These are phyloP conservation scores for Doryteuthis pealeii DNA, from an alignment of 1,140 invertebrate species.

Conservation along the genomic window DNA sequence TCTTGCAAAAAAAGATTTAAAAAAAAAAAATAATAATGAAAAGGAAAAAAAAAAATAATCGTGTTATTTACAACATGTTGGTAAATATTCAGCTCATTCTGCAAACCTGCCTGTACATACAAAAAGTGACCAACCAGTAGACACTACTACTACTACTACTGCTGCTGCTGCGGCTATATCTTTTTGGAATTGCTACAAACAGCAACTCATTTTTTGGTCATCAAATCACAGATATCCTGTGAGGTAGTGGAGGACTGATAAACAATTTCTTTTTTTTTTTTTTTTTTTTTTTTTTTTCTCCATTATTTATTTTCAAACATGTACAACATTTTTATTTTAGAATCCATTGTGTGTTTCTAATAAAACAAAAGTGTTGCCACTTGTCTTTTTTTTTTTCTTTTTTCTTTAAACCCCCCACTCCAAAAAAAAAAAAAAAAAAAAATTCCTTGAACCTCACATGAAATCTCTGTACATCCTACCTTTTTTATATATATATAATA, in stretches of 20 bases:
- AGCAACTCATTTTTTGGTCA: not conserved
- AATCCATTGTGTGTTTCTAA: conserved; percentile 15
- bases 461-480: no score
- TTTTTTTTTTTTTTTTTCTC: conserved; percentile 1
- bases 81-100: conserved; percentile 3
- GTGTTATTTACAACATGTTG: not conserved
- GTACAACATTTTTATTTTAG: conserved; percentile 9
- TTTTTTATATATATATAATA: no score
- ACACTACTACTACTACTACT: no score
- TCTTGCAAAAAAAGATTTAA: no score
- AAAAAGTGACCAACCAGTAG: no score
- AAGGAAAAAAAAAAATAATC: not conserved
- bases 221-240: not conserved
- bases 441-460: no score
- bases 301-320: conserved; percentile 17
- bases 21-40: no score
- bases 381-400: not conserved
- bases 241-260: conserved; percentile 11
- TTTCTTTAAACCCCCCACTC: no score
- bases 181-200: no score
- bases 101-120: conserved; percentile 10
- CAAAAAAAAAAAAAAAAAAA: no score
- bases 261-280: not conserved
- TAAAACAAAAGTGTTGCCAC: conserved; percentile 14
- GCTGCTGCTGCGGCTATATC: no score